These are phyloP conservation scores for Cyprinella venusta DNA, from an alignment of 2,797 vertebrate genomes.

Conservation along the genomic window DNA sequence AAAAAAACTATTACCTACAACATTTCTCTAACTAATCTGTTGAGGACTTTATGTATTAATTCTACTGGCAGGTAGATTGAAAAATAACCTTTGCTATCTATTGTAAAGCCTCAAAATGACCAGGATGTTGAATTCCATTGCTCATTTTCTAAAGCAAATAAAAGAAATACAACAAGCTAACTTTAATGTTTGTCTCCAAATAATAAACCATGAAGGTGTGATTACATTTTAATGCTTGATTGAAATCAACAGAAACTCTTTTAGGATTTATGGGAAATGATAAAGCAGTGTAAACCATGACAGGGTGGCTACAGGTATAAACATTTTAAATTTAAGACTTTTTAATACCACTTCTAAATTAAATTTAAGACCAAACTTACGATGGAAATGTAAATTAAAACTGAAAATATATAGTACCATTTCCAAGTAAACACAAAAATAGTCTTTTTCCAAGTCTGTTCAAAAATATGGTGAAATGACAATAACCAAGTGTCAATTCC, in stretches of 20 bases:
- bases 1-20: neutral
- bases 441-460: too few relatives aligned
- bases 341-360: too few relatives aligned
- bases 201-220: neutral
- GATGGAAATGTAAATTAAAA: too few relatives aligned
- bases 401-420: too few relatives aligned
- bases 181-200: neutral
- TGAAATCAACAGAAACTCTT: neutral
- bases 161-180: constrained; percentile 9
- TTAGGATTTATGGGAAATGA: neutral
- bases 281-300: neutral
- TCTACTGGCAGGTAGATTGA: neutral
- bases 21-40: neutral
- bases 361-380: too few relatives aligned
- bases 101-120: constrained; percentile 31
- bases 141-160: constrained; percentile 43
- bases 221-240: neutral
- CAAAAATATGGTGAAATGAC: too few relatives aligned
- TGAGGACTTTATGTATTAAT: neutral
- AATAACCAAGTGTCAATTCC: too few relatives aligned
- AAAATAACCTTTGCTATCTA: constrained; percentile 6
- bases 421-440: too few relatives aligned
- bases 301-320: too few relatives aligned
- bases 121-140: constrained; percentile 56
- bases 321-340: too few relatives aligned